Base-by-base conservation (phyloP, 2,113 vertebrate species). In the Anhinga rufa region DNA sequence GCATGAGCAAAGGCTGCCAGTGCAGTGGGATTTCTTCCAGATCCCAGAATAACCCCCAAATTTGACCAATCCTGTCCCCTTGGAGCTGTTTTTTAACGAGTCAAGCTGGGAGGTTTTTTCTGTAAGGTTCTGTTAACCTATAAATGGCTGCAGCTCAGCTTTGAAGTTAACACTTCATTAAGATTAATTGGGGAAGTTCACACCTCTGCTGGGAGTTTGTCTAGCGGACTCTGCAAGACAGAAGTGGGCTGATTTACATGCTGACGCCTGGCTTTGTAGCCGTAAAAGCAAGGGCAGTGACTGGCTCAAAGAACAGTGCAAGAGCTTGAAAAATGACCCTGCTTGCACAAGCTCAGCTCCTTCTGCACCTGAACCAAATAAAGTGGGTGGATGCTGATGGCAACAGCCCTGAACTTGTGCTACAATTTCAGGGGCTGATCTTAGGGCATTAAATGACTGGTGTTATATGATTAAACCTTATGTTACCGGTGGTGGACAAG, bases 151-250 rank as follows among this genome's bases (percentile, higher is more conserved):
- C 72, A 94, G 81, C 65, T 69, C 86, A 42, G 88, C 96, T 96
- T 97, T 97, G 96, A 97, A 96, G 96, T 97, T 97, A 96, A 95
- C 96, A 97, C 93, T 97, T 97, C 96, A 92, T 97, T 95, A 96
- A 97, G 97, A 94, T 97, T 97, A 97, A 97, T 96, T 96, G 92
- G 92, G 95, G 92, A 96, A 95, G 97, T 97, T 97, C 93, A 80
- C 97, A 95, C 97, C 88, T 97, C 95, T 95, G 91, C 92, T 89
- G 88, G 92, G 92, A 94, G 90, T 84, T 96, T 82, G 92, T 97
- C 92, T 91, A 75, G 80, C 90, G 91, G 93, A 54, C 87, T 78
- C 46, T 81, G 87, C 49, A 70, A 93, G 95, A 82, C 88, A 87
- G 92, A 87, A 97, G 83, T 49, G 9, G 66, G 66, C 83, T 93